These are phyloP conservation scores for Rhabdophis nuchalis DNA, from an alignment of 2,797 vertebrate genomes.

Conservation along the genomic window DNA sequence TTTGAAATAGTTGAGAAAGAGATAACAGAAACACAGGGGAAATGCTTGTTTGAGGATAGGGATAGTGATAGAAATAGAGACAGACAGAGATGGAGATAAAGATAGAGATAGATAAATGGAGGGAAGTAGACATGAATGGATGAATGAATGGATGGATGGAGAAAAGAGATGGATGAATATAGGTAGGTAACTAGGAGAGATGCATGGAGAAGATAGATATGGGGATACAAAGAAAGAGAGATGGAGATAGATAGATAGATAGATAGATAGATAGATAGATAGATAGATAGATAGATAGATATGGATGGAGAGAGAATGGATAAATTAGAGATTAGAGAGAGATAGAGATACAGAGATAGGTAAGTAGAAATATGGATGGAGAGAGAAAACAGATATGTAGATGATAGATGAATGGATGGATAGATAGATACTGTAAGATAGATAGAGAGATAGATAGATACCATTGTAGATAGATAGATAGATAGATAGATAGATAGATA, in stretches of 20 bases:
- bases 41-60: background rate
- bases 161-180: background rate
- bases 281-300: too few relatives aligned
- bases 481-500: too few relatives aligned
- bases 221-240: background rate
- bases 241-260: background rate
- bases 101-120: background rate
- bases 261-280: too few relatives aligned
- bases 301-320: too few relatives aligned
- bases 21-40: background rate
- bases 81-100: background rate
- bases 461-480: too few relatives aligned
- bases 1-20: background rate
- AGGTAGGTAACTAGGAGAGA: background rate
- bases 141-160: too few relatives aligned
- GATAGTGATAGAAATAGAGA: background rate
- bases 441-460: too few relatives aligned
- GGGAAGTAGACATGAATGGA: background rate
- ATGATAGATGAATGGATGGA: background rate
- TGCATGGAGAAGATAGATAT: background rate
- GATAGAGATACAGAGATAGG: too few relatives aligned
- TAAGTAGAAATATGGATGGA: too few relatives aligned
- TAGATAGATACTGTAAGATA: too few relatives aligned
- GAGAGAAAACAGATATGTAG: background rate
- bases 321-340: too few relatives aligned